Conservation (phyloP, 2,888 invertebrate species). For the Nymphalis polychloros region DNA sequence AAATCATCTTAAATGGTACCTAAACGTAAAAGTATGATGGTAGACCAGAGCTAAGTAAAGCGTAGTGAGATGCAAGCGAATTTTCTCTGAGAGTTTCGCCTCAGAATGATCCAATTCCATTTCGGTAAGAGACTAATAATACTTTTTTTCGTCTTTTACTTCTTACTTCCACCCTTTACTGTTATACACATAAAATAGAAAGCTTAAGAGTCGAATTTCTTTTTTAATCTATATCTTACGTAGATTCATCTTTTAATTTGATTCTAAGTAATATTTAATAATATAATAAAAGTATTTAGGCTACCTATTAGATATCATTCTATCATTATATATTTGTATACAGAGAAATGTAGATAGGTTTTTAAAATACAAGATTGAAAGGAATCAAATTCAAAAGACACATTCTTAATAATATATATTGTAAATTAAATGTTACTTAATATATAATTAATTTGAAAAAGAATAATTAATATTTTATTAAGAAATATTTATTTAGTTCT, state of each 20-base stretch:
- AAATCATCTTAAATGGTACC: constrained; percentile 72
- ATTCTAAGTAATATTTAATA: background rate
- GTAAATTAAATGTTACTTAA: no score
- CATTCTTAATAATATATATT: no score
- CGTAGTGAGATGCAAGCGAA: constrained; percentile 69
- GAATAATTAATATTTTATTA: background rate
- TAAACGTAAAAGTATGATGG: constrained; percentile 77
- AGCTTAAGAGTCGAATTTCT: constrained; percentile 52
- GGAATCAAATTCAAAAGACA: background rate
- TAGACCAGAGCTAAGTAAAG: constrained; percentile 73
- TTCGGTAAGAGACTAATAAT: constrained; percentile 82
- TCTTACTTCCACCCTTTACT: constrained; percentile 81
- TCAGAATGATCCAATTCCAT: constrained; percentile 81
- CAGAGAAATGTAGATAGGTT: no score
- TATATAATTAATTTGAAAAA: background rate
- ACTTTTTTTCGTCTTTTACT: constrained; percentile 81
- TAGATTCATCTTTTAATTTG: background rate
- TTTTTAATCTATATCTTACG: constrained; percentile 1
- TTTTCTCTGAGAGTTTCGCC: constrained; percentile 78
- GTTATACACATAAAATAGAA: constrained; percentile 68
- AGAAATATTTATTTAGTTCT: background rate
- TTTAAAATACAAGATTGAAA: background rate
- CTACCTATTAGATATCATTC: background rate
- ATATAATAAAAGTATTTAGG: background rate
- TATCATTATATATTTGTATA: no score